Percentiles rank a stretch among this genome's conserved stretches.
Conservation (phyloP, 1,140 invertebrate species). For the Apis laboriosa region DNA sequence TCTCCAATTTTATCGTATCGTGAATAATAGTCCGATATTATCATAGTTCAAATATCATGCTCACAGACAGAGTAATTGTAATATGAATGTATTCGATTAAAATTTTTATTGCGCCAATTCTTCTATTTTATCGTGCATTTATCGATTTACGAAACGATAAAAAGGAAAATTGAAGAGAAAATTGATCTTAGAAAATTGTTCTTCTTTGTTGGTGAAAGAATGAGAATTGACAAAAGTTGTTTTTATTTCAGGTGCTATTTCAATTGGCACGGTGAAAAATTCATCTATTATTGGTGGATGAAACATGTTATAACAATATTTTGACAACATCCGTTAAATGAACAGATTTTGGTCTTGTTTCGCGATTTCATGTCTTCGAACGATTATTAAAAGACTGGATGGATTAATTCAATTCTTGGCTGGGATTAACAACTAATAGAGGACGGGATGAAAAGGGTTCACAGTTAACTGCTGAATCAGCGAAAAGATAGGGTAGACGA, state of each 20-base stretch:
- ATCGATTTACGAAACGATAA: background rate
- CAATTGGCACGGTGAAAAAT: no score
- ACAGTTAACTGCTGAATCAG: constrained; percentile 54
- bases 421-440: constrained; percentile 56
- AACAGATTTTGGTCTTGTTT: background rate
- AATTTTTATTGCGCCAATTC: constrained; percentile 1
- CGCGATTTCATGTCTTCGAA: constrained; percentile 23
- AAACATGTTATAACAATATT: background rate
- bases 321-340: background rate
- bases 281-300: no score
- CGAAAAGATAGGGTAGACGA: constrained; percentile 37
- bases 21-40: background rate
- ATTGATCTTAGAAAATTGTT: no score
- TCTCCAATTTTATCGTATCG: background rate
- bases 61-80: background rate
- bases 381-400: constrained; percentile 31
- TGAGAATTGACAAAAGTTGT: no score
- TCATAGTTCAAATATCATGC: background rate
- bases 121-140: background rate
- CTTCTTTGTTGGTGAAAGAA: no score
- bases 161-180: background rate
- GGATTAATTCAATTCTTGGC: constrained; percentile 30
- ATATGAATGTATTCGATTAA: background rate
- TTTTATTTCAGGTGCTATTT: no score
- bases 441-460: constrained; percentile 30